Percentiles rank a stretch among this genome's conserved stretches.
Evolutionary conservation across 2,113 vertebrate genomes (phyloP).

Genomic region (Chamaetylas fuelleborni): DNA sequence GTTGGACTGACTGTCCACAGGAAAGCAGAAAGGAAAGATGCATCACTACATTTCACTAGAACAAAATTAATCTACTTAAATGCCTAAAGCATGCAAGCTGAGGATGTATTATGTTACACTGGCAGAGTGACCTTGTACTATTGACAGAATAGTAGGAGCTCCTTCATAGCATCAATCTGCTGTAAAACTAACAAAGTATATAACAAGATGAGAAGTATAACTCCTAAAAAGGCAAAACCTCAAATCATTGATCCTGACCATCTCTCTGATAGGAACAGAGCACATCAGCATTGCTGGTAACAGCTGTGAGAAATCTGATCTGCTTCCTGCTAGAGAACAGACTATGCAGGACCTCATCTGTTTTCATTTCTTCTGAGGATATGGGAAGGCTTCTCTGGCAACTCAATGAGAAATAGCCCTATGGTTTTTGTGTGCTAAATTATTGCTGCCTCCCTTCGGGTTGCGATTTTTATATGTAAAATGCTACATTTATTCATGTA

Average conservation of each 20-base stretch:
- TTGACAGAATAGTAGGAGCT: neutral
- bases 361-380: conserved; percentile 16
- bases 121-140: neutral
- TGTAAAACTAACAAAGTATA: conserved; percentile 14
- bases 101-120: neutral
- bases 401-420: neutral
- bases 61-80: neutral
- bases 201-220: conserved; percentile 3
- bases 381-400: neutral
- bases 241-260: neutral
- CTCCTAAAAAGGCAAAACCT: conserved; percentile 14
- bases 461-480: neutral
- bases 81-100: neutral
- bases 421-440: neutral
- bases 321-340: neutral
- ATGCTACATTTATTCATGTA: neutral
- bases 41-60: neutral
- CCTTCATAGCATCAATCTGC: neutral
- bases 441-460: neutral
- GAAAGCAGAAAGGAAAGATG: conserved; percentile 6
- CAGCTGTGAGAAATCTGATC: conserved; percentile 17
- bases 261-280: neutral
- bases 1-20: neutral
- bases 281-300: neutral
- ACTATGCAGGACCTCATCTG: neutral